A percentile compares a stretch with the other conserved stretches of the same genome.
phyloP scores from a whole-genome alignment of 1,140 invertebrate species.

The Drosophila jambulina region DNA sequence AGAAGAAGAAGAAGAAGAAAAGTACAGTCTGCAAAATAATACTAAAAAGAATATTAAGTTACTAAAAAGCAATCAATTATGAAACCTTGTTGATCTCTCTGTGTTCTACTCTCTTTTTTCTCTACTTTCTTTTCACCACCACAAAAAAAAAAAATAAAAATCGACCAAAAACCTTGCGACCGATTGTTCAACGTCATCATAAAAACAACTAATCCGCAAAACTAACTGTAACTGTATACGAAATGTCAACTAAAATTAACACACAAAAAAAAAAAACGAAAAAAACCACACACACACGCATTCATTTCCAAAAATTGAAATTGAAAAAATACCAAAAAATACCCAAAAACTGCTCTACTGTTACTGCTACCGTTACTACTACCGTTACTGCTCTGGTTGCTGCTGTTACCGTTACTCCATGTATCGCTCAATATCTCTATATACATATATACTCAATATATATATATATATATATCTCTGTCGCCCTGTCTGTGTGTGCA shows the following conservation, averaged over 20 bases:
- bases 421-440: constrained; percentile 46
- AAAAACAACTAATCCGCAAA: constrained; percentile 56
- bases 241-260: constrained; percentile 65
- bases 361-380: constrained; percentile 61
- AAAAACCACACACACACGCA: constrained; percentile 37
- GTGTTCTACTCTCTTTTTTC: constrained; percentile 75
- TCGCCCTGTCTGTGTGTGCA: constrained; percentile 46
- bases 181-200: constrained; percentile 69
- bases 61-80: constrained; percentile 12
- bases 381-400: constrained; percentile 61
- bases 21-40: constrained; percentile 50
- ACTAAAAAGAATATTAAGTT: constrained; percentile 13
- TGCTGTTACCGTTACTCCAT: constrained; percentile 66
- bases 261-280: constrained; percentile 3
- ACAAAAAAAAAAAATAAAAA: constrained; percentile 52
- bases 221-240: constrained; percentile 65
- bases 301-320: constrained; percentile 44
- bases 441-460: constrained; percentile 20
- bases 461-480: constrained; percentile 32
- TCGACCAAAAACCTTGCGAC: constrained; percentile 68
- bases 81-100: constrained; percentile 75
- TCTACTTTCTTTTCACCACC: constrained; percentile 73
- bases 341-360: constrained; percentile 36
- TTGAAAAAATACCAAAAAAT: constrained; percentile 19
- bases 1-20: constrained; percentile 51